phyloP scores from a whole-genome alignment of 2,888 invertebrate species.

The Portevinia maculata region DNA sequence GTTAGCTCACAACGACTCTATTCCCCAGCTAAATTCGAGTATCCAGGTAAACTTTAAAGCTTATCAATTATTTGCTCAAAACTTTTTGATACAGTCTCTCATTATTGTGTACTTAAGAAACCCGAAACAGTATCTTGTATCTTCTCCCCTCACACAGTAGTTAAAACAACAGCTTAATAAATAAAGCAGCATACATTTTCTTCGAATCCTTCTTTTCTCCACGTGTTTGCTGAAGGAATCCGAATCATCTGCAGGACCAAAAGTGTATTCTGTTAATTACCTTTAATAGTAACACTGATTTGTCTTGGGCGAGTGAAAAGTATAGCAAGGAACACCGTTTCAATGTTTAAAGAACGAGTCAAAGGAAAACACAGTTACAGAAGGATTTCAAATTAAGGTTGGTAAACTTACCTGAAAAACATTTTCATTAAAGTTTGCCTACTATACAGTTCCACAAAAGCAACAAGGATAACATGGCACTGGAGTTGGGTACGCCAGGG shows the following conservation, averaged over 20 bases:
- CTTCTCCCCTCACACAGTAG: slow-evolving; percentile 17
- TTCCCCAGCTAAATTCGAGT: not conserved
- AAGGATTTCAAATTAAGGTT: slow-evolving; percentile 59
- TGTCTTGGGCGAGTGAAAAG: slow-evolving; percentile 62
- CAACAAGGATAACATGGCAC: slow-evolving; percentile 64
- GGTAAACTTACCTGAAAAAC: slow-evolving; percentile 73
- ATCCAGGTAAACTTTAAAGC: slow-evolving; percentile 45
- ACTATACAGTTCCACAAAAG: slow-evolving; percentile 26
- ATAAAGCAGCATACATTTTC: slow-evolving; percentile 47
- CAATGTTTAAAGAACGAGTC: slow-evolving; percentile 53
- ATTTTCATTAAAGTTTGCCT: slow-evolving; percentile 70
- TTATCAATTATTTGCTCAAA: slow-evolving; percentile 70
- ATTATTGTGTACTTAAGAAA: slow-evolving; percentile 70
- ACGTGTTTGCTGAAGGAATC: slow-evolving; percentile 2
- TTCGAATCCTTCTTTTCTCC: slow-evolving; percentile 41
- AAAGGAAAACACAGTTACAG: slow-evolving; percentile 35
- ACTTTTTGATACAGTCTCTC: slow-evolving; percentile 58
- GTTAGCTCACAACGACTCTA: not conserved
- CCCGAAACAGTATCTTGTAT: slow-evolving; percentile 44
- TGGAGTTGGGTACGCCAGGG: slow-evolving; percentile 40
- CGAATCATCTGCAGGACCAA: slow-evolving; percentile 35
- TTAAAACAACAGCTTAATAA: too few species aligned
- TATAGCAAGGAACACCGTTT: slow-evolving; percentile 15
- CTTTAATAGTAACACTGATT: slow-evolving; percentile 74
- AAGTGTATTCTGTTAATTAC: slow-evolving; percentile 72